phyloP scores from a whole-genome alignment of 1,140 invertebrate species.

The Drosophila insularis region DNA sequence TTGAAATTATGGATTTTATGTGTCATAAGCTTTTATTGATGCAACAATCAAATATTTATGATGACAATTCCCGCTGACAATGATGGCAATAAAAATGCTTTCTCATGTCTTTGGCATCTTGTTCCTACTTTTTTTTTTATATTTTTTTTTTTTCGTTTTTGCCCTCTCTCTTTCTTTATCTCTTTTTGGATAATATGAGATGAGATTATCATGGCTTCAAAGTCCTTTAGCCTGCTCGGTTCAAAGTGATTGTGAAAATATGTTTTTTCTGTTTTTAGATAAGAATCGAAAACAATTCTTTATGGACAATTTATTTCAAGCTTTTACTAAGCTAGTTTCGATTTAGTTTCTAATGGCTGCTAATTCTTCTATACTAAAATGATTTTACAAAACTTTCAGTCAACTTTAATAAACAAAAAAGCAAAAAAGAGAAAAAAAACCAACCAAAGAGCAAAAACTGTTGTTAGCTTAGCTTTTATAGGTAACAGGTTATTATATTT shows the following conservation, averaged over 20 bases:
- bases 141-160: slow-evolving; percentile 17
- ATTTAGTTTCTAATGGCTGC: no score
- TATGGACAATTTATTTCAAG: no score
- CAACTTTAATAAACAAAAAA: no score
- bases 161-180: not conserved
- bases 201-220: not conserved
- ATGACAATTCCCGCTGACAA: slow-evolving; percentile 78
- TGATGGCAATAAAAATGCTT: slow-evolving; percentile 77
- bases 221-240: not conserved
- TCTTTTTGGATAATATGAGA: not conserved
- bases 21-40: slow-evolving; percentile 81
- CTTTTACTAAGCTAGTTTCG: no score
- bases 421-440: no score
- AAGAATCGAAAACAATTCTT: no score
- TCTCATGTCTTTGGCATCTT: slow-evolving; percentile 19
- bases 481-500: no score
- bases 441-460: no score
- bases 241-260: not conserved
- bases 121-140: not conserved
- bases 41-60: slow-evolving; percentile 81
- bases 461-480: no score
- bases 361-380: no score
- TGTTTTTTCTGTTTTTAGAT: not conserved
- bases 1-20: slow-evolving; percentile 81
- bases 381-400: no score